Percentiles rank a stretch among this genome's conserved stretches.
phyloP scores from a whole-genome alignment of 2,113 vertebrate species.

The Furnarius figulus region DNA sequence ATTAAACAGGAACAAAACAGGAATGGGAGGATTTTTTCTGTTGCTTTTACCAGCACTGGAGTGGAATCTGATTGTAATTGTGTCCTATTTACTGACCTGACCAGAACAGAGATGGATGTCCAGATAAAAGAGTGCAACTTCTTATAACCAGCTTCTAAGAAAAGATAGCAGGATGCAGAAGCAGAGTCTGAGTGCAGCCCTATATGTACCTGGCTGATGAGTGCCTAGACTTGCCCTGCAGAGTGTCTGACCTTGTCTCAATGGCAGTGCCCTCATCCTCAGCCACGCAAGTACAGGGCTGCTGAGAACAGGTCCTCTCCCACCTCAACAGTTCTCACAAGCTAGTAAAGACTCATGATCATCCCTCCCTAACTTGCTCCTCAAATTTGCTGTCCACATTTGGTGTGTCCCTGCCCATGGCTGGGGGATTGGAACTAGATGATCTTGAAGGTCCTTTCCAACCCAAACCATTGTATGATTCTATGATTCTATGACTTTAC shows the following conservation, averaged over 20 bases:
- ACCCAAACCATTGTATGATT: neutral
- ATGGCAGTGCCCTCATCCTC: neutral
- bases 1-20: neutral
- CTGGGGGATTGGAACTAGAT: neutral
- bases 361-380: neutral
- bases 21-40: neutral
- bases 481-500: neutral
- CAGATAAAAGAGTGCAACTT: neutral
- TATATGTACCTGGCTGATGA: neutral
- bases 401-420: neutral
- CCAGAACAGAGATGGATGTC: neutral
- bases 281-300: neutral
- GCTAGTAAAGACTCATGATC: neutral
- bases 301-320: neutral
- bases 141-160: neutral
- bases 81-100: neutral
- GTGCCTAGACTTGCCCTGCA: neutral
- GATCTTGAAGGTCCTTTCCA: neutral
- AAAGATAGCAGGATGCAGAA: neutral
- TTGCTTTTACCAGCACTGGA: neutral
- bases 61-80: neutral
- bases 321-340: neutral
- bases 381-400: neutral
- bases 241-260: rapidly evolving
- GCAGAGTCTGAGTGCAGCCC: neutral